phyloP scores from a whole-genome alignment of 2,888 invertebrate genomes.

The Phlogophora meticulosa region DNA sequence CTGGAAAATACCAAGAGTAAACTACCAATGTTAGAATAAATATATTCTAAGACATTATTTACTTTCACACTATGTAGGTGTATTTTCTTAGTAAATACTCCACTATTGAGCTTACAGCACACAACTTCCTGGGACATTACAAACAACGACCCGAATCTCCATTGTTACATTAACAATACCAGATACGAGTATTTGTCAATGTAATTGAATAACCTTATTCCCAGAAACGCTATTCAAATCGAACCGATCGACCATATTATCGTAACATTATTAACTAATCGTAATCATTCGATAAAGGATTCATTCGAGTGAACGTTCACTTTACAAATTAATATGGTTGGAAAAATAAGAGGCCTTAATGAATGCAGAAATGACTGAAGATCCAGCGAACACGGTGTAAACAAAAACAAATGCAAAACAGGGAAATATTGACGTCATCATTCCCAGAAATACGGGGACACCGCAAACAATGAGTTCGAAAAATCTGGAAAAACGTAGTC shows the following conservation, averaged over 20 bases:
- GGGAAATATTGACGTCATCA: conserved; percentile 72
- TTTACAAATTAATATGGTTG: neutral
- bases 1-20: neutral
- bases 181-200: conserved; percentile 47
- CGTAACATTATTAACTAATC: conserved; percentile 27
- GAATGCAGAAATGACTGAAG: conserved; percentile 19
- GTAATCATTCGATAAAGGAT: neutral
- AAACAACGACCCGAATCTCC: conserved; percentile 25
- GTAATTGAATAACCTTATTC: conserved; percentile 51
- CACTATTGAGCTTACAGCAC: conserved; percentile 14
- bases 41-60: conserved; percentile 9
- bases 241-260: conserved; percentile 20
- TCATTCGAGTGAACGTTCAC: neutral
- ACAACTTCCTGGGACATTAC: conserved; percentile 25
- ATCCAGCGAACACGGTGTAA: conserved; percentile 28
- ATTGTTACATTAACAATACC: conserved; percentile 39
- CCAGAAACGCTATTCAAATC: conserved; percentile 46
- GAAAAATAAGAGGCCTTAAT: neutral
- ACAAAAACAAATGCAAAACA: conserved; percentile 60
- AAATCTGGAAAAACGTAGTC: conserved; percentile 80
- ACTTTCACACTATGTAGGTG: neutral
- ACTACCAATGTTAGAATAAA: neutral
- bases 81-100: conserved; percentile 24
- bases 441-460: conserved; percentile 68
- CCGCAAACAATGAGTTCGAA: conserved; percentile 73